These are phyloP conservation scores for Psittacula cyanocephala DNA, from an alignment of 2,113 vertebrate genomes.

Conservation along the genomic window DNA sequence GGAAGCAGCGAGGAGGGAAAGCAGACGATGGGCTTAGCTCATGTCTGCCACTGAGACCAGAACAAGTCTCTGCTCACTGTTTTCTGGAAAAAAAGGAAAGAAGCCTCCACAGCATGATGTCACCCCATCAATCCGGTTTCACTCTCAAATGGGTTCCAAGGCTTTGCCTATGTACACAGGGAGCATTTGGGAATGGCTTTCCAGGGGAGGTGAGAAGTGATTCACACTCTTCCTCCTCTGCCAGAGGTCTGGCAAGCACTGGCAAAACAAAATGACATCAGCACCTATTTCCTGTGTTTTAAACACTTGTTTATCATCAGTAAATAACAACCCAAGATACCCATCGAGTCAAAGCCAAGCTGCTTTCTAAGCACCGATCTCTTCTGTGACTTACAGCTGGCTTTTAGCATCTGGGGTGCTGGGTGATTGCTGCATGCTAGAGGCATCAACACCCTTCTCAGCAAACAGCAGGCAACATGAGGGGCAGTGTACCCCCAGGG, in stretches of 20 bases:
- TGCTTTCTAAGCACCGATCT: not conserved
- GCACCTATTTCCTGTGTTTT: conserved; percentile 3
- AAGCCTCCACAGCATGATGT: not conserved
- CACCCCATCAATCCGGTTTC: not conserved
- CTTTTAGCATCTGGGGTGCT: not conserved
- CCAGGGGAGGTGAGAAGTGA: not conserved
- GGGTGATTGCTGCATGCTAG: not conserved
- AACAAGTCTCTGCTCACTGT: not conserved
- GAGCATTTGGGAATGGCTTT: conserved; percentile 16
- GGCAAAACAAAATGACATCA: conserved; percentile 31
- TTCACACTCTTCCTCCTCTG: conserved; percentile 36
- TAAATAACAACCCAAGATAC: conserved; percentile 1
- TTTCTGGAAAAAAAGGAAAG: not conserved
- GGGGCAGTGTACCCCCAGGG: not conserved
- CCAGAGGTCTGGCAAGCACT: conserved; percentile 14
- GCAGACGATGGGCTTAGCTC: not conserved
- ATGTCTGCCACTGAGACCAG: not conserved
- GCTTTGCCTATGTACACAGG: not conserved
- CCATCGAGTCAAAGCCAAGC: not conserved
- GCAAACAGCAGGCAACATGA: not conserved
- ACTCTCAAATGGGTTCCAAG: not conserved
- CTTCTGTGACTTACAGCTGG: not conserved
- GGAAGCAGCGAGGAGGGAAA: not conserved
- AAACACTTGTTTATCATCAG: conserved; percentile 33
- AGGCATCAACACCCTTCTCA: not conserved